phyloP scores from a whole-genome alignment of 1,140 invertebrate species.

The Carcinoscorpius rotundicauda region DNA sequence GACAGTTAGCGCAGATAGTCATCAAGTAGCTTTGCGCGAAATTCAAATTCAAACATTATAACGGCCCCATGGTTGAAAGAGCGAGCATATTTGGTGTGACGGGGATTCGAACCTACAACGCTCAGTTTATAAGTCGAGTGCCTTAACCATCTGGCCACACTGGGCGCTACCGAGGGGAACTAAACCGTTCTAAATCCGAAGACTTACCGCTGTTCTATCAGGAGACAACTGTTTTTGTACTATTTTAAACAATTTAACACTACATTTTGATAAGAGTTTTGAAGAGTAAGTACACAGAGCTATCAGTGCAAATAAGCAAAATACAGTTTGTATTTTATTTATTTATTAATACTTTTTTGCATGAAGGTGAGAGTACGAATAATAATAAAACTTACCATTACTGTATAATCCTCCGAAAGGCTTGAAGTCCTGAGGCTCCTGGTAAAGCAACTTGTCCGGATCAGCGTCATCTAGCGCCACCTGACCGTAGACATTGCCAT shows the following conservation, averaged over 20 bases:
- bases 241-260: too few relatives aligned
- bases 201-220: not conserved
- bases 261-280: too few relatives aligned
- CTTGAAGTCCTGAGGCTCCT: constrained; percentile 30
- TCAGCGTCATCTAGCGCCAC: constrained; percentile 39
- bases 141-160: too few relatives aligned
- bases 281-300: too few relatives aligned
- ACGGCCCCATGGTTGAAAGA: too few relatives aligned
- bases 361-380: constrained; percentile 27
- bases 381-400: constrained; percentile 24
- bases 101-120: too few relatives aligned
- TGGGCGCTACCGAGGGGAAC: too few relatives aligned
- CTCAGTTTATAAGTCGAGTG: too few relatives aligned
- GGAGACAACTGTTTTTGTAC: not conserved
- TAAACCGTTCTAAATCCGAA: not conserved
- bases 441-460: constrained; percentile 30
- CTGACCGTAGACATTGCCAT: constrained; percentile 43
- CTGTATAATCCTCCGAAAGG: constrained; percentile 31
- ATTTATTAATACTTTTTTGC: constrained; percentile 20
- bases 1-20: too few relatives aligned
- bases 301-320: constrained; percentile 7
- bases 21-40: too few relatives aligned
- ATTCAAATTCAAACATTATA: too few relatives aligned
- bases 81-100: too few relatives aligned
- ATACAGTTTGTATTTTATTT: constrained; percentile 16